Conservation (phyloP, 2,797 vertebrate species). For the Etheostoma perlongum region DNA sequence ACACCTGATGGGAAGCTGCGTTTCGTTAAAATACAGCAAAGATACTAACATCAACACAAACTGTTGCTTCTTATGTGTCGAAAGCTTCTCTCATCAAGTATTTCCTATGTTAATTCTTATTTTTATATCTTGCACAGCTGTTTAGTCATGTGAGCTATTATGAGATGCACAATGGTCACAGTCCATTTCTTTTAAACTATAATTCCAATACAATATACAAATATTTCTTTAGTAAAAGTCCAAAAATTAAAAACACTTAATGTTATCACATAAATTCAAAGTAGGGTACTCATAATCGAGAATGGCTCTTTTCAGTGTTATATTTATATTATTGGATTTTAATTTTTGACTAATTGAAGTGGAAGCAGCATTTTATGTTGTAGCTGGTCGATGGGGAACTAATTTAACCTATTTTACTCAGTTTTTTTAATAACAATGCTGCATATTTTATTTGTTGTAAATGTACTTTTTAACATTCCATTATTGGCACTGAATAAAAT, state of each 20-base stretch:
- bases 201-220: background rate
- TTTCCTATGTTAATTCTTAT: conserved; percentile 23
- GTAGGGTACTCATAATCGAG: background rate
- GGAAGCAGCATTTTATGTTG: background rate
- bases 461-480: background rate
- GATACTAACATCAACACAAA: background rate
- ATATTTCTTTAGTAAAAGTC: too few relatives aligned
- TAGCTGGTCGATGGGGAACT: background rate
- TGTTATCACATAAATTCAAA: background rate
- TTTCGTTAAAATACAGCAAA: background rate
- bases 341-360: background rate
- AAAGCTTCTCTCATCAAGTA: background rate
- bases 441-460: background rate
- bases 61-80: background rate
- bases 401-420: background rate
- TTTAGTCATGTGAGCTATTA: conserved; percentile 45
- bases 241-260: background rate
- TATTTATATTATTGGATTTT: background rate
- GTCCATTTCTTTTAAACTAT: background rate
- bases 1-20: too few relatives aligned
- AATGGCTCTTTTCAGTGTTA: background rate
- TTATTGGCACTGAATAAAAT: background rate
- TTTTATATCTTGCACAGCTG: background rate
- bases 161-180: conserved; percentile 4
- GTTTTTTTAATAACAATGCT: background rate